A percentile compares a stretch with the other conserved stretches of the same genome.
phyloP scores from a whole-genome alignment of 2,113 vertebrate species.

The Tricholaema leucomelas region DNA sequence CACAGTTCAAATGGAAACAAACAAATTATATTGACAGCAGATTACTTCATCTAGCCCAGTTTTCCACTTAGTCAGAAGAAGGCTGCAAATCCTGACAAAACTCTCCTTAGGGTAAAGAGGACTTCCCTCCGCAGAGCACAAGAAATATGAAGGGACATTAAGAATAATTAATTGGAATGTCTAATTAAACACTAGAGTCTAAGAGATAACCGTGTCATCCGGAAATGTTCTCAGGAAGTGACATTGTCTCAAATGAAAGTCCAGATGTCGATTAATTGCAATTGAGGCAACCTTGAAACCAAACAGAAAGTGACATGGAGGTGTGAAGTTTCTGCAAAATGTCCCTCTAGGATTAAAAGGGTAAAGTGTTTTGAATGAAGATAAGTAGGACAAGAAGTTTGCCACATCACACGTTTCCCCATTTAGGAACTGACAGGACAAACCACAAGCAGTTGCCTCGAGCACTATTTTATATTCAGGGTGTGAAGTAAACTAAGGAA shows the following conservation, averaged over 20 bases:
- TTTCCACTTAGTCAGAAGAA: neutral
- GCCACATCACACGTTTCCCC: conserved; percentile 50
- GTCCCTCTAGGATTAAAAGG: conserved; percentile 50
- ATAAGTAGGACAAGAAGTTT: conserved; percentile 62
- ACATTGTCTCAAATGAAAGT: conserved; percentile 43
- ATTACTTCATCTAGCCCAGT: neutral
- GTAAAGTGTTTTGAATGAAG: neutral
- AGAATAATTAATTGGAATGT: conserved; percentile 31
- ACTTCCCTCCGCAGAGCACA: neutral
- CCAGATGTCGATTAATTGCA: conserved; percentile 51
- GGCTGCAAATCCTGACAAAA: neutral
- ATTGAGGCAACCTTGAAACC: conserved; percentile 40
- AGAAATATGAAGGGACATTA: conserved; percentile 5
- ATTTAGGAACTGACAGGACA: conserved; percentile 63
- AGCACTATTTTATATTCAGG: conserved; percentile 45
- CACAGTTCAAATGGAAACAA: neutral
- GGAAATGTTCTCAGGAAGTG: conserved; percentile 43
- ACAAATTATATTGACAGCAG: neutral
- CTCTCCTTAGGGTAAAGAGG: neutral
- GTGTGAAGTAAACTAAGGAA: conserved; percentile 27
- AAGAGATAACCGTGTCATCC: conserved; percentile 20
- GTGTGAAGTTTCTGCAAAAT: conserved; percentile 43
- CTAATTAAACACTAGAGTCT: conserved; percentile 36
- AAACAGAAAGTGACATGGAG: conserved; percentile 52
- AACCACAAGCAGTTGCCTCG: conserved; percentile 48